These are phyloP conservation scores for Protula sp. DNA, from an alignment of 2,888 invertebrate genomes.

Conservation along the genomic window DNA sequence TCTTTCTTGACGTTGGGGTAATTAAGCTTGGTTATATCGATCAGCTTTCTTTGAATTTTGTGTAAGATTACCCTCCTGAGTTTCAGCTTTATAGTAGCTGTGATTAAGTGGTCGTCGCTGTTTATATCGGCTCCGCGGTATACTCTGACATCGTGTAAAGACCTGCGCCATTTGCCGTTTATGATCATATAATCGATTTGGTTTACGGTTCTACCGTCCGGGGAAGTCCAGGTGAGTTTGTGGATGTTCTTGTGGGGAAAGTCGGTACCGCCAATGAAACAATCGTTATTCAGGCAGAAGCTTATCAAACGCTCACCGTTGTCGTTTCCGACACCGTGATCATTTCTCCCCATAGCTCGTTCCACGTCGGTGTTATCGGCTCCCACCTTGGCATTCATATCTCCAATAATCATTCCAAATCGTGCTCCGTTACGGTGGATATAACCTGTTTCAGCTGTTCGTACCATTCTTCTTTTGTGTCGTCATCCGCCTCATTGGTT, in stretches of 20 bases:
- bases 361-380: conserved; percentile 16
- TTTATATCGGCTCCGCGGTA: not conserved
- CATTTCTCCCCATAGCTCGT: conserved; percentile 18
- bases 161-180: conserved; percentile 2
- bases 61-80: no score
- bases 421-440: no score
- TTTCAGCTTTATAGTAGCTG: not conserved
- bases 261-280: conserved; percentile 21
- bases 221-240: conserved; percentile 20
- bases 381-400: conserved; percentile 24
- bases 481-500: conserved; percentile 13
- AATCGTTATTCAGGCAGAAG: conserved; percentile 16
- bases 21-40: not conserved
- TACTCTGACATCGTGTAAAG: not conserved
- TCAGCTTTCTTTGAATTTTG: not conserved
- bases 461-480: conserved; percentile 17
- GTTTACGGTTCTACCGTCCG: conserved; percentile 17
- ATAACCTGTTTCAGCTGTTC: no score
- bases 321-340: conserved; percentile 14
- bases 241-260: conserved; percentile 20
- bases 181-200: conserved; percentile 15
- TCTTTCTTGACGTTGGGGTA: not conserved
- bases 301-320: conserved; percentile 17
- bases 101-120: conserved; percentile 3
- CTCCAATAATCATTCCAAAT: conserved; percentile 21